Evolutionary conservation across 2,113 vertebrate species (phyloP).

Genomic region (Corythoichthys haematopterus): DNA sequence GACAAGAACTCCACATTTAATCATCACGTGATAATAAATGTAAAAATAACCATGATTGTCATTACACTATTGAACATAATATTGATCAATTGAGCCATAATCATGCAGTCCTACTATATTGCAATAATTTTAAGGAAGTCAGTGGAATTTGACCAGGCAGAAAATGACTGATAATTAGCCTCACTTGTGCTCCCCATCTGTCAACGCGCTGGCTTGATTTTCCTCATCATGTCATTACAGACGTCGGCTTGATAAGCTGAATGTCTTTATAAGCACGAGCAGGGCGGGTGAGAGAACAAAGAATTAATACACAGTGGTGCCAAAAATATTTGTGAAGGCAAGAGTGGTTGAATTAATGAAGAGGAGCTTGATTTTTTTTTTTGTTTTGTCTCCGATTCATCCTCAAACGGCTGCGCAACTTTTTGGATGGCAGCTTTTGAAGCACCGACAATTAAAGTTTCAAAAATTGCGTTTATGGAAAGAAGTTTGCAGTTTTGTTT

Average conservation of each 20-base stretch:
- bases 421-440: neutral
- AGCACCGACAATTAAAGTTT: neutral
- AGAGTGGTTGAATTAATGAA: conserved; percentile 15
- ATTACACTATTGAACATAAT: too few species aligned
- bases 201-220: conserved; percentile 59
- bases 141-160: conserved; percentile 34
- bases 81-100: too few species aligned
- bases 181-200: conserved; percentile 61
- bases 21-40: too few species aligned
- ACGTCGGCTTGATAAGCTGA: conserved; percentile 26
- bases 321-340: conserved; percentile 10
- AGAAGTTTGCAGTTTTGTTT: neutral
- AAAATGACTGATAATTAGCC: conserved; percentile 35
- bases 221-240: conserved; percentile 37
- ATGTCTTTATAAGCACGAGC: neutral
- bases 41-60: too few species aligned
- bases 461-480: neutral
- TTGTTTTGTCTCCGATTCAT: neutral
- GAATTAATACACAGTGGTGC: conserved; percentile 1
- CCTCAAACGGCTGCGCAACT: neutral
- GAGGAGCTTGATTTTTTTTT: neutral
- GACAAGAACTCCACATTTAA: too few species aligned
- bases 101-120: too few species aligned
- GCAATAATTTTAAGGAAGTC: neutral
- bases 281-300: neutral